Conservation (phyloP, 2,113 vertebrate genomes). For the Turnix velox region DNA sequence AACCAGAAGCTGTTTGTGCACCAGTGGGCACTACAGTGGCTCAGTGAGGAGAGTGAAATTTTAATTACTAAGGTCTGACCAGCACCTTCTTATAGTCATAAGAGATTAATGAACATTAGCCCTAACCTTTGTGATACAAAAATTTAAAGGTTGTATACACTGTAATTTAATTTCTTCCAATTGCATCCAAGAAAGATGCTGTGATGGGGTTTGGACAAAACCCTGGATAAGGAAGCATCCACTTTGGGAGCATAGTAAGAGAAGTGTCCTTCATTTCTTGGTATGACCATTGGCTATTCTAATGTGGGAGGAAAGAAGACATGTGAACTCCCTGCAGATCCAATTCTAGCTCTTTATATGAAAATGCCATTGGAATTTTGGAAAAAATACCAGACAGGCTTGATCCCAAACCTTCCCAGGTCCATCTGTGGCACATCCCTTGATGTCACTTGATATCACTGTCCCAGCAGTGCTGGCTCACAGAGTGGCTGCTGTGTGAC, state of each 20-base stretch:
- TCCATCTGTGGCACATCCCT: neutral
- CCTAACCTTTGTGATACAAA: neutral
- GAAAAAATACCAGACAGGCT: neutral
- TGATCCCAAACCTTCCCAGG: neutral
- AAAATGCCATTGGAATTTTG: neutral
- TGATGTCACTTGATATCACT: neutral
- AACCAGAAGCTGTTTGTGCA: neutral
- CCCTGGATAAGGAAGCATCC: neutral
- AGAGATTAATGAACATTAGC: neutral
- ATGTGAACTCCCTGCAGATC: neutral
- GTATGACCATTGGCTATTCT: neutral
- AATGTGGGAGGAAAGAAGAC: neutral
- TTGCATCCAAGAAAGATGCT: neutral
- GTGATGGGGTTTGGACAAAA: neutral
- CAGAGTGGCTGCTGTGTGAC: neutral
- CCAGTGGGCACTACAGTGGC: neutral
- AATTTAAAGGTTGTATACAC: neutral
- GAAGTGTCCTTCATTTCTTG: neutral
- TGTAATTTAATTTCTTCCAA: neutral
- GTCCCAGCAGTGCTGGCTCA: accelerated
- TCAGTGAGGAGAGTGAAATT: neutral
- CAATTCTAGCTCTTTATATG: neutral
- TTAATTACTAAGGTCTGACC: neutral
- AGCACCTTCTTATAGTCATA: neutral
- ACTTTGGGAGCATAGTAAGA: neutral